phyloP scores from a whole-genome alignment of 1,140 invertebrate species.

The Orius insidiosus region DNA sequence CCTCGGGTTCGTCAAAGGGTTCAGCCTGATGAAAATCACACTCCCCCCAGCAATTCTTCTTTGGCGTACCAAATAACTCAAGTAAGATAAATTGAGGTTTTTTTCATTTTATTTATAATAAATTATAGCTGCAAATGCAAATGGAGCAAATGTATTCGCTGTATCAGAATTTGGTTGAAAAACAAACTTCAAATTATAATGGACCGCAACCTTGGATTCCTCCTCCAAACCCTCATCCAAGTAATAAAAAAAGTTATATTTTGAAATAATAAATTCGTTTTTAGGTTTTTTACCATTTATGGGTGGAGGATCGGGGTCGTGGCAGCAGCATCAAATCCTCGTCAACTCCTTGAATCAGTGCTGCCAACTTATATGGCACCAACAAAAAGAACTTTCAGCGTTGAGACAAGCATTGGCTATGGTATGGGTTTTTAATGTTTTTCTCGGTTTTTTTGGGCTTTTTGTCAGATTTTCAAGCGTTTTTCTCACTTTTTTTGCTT shows the following conservation, averaged over 20 bases:
- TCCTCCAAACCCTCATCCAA: conserved; percentile 2
- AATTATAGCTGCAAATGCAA: conserved; percentile 17
- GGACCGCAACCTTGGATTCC: conserved; percentile 15
- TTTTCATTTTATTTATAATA: neutral
- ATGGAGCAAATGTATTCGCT: conserved; percentile 14
- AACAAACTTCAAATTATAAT: conserved; percentile 14
- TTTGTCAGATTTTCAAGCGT: no score
- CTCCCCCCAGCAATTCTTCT: conserved; percentile 6
- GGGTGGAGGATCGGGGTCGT: conserved; percentile 9
- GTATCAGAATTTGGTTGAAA: conserved; percentile 17
- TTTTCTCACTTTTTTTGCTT: no score
- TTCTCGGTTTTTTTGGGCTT: no score
- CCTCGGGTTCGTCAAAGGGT: no score
- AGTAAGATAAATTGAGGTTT: conserved; percentile 9
- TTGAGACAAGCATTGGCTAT: conserved; percentile 26
- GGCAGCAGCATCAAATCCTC: conserved; percentile 33
- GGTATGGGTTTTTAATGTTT: no score
- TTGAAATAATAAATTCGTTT: neutral
- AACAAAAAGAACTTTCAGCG: conserved; percentile 37
- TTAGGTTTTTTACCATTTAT: conserved; percentile 16
- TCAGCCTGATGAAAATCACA: no score
- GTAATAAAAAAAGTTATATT: neutral
- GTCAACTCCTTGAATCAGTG: conserved; percentile 41
- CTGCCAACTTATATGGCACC: conserved; percentile 40
- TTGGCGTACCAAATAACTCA: conserved; percentile 15